Percentiles rank a stretch among this genome's conserved stretches.
These are phyloP conservation scores for Berghia stephanieae DNA, from an alignment of 1,140 invertebrate genomes.

Conservation along the genomic window DNA sequence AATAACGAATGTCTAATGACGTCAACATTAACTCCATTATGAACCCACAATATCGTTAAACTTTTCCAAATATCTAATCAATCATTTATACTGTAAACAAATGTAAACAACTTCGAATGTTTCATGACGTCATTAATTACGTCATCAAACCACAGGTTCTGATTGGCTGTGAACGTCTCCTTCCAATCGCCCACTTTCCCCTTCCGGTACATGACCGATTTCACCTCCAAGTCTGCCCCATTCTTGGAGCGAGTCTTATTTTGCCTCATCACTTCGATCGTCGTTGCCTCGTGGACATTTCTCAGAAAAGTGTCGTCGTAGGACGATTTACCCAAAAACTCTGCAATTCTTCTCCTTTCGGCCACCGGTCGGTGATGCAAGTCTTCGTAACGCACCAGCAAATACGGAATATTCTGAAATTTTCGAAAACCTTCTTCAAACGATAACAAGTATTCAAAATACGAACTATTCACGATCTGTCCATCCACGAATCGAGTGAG, in stretches of 20 bases:
- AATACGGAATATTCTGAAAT: constrained; percentile 30
- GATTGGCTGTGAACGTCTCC: constrained; percentile 42
- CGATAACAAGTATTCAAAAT: constrained; percentile 40
- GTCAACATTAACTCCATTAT: too few relatives aligned
- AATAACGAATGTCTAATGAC: too few relatives aligned
- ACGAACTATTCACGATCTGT: constrained; percentile 44
- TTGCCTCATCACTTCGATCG: not conserved
- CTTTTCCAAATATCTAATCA: too few relatives aligned
- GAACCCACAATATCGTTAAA: too few relatives aligned
- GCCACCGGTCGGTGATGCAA: constrained; percentile 30
- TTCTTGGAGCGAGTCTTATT: constrained; percentile 26
- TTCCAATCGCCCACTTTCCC: constrained; percentile 46
- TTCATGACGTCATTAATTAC: constrained; percentile 32
- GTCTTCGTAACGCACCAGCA: constrained; percentile 41
- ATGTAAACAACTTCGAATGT: constrained; percentile 28
- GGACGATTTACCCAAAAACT: constrained; percentile 14
- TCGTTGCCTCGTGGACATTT: constrained; percentile 5
- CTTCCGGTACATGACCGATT: constrained; percentile 27
- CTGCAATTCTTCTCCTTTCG: constrained; percentile 18
- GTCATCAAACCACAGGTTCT: constrained; percentile 39
- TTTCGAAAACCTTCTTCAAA: constrained; percentile 39
- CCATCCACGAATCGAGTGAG: constrained; percentile 17
- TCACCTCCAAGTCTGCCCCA: constrained; percentile 1
- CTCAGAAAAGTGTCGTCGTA: constrained; percentile 14
- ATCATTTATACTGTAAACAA: too few relatives aligned